Evolutionary conservation across 2,888 invertebrate genomes (phyloP).

Genomic region (Sesia bembeciformis): DNA sequence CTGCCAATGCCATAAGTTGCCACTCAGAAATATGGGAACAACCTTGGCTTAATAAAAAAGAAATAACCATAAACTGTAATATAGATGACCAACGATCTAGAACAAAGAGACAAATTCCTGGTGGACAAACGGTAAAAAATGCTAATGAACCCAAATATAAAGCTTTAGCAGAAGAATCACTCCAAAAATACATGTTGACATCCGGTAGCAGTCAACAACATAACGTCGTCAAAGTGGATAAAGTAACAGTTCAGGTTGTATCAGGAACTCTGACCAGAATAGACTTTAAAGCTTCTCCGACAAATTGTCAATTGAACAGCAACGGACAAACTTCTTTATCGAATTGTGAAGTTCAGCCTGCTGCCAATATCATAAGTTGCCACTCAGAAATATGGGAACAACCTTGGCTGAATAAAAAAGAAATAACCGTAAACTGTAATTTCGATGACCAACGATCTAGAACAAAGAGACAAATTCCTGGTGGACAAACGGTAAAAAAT

Average conservation of each 20-base stretch:
- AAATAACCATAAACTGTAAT: constrained; percentile 20
- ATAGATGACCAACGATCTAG: constrained; percentile 3
- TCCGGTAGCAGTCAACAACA: constrained; percentile 17
- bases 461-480: constrained; percentile 5
- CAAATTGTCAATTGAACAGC: constrained; percentile 32
- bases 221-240: constrained; percentile 33
- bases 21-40: constrained; percentile 24
- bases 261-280: constrained; percentile 65
- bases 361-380: background rate
- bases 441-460: constrained; percentile 2
- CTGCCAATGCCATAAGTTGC: constrained; percentile 13
- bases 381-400: constrained; percentile 1
- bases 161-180: constrained; percentile 23
- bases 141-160: constrained; percentile 17
- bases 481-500: constrained; percentile 9
- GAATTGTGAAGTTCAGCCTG: background rate
- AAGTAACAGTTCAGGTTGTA: constrained; percentile 55
- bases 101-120: constrained; percentile 5
- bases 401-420: constrained; percentile 1
- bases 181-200: constrained; percentile 17
- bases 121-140: constrained; percentile 9
- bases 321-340: background rate
- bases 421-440: background rate
- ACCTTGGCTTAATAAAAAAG: constrained; percentile 19
- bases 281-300: constrained; percentile 63